Conservation (phyloP, 2,113 vertebrate genomes). For the Prunella himalayana region DNA sequence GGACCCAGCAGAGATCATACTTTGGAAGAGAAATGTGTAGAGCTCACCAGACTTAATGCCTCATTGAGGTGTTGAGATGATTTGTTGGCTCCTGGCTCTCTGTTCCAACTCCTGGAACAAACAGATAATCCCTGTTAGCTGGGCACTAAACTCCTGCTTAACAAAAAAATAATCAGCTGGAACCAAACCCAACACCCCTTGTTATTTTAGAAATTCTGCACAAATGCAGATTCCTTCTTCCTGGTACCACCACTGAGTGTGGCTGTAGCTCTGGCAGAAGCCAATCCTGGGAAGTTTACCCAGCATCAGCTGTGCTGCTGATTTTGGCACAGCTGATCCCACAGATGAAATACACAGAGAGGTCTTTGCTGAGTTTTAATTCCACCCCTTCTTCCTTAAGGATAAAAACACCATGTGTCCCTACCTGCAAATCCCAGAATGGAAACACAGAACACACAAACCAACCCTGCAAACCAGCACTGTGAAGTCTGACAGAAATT, state of each 20-base stretch:
- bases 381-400: background rate
- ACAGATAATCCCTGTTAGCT: background rate
- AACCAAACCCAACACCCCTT: background rate
- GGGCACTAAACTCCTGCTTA: background rate
- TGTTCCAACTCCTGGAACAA: background rate
- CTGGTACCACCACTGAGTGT: background rate
- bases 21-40: background rate
- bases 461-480: background rate
- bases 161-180: background rate
- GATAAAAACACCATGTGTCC: background rate
- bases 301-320: fast-evolving
- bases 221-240: background rate
- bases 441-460: background rate
- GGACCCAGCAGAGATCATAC: background rate
- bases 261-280: background rate
- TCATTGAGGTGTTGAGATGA: conserved; percentile 10
- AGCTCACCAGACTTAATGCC: conserved; percentile 20
- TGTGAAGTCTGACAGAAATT: background rate
- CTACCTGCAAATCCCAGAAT: background rate
- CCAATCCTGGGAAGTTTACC: background rate
- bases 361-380: background rate
- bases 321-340: background rate
- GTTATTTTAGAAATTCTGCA: background rate
- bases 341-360: background rate
- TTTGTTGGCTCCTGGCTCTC: background rate